Evolutionary conservation across 2,113 vertebrate genomes (phyloP), one percentile per base, ranked within the genome.

Genomic region (Amia ocellicauda): DNA sequence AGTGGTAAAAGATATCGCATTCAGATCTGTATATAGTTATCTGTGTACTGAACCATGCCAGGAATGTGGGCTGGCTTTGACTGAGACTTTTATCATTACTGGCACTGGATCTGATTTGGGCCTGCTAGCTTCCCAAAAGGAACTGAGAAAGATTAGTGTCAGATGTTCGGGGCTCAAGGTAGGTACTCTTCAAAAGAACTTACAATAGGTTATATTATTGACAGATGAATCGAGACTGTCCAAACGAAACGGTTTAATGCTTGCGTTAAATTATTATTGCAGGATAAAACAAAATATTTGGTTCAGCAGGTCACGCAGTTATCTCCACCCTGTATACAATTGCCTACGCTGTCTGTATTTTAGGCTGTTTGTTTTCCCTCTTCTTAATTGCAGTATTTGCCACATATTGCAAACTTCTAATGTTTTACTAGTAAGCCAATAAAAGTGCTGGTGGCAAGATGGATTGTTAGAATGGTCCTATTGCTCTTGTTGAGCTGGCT

Each of bases 101-200:
- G 76, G 74, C 72, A 63, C 71, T 81, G 61, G 79, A 83, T 88
- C 83, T 84, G 85, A 87, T 79, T 80, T 69, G 80, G 74, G 56
- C 69, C 77, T 87, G 81, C 69, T 60, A 58, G 17, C 63, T 78
- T 81, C 82, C 71, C 72, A 78, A 68, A 79, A 80, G 74, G 76
- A 79, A 76, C 66, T 73, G 67, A 68, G 73, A 65, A 67, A 81
- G 78, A 91, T 84, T 86, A 75, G 68, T 63, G 79, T 85, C 86
- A 89, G 71, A 71, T 85, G 82, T 78, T 81, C 70, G 64, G 60
- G 71, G 72, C 76, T 78, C 71, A 73, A 60, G 73, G 75, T 68
- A 83, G 81, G 78, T 83, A 71, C 63, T 69, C 73, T 64, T 64
- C 50, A 0, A 58, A 60, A 56, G 40, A 29, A 22, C 52, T 16